A percentile compares a stretch with the other conserved stretches of the same genome.
Conservation (phyloP, 2,888 invertebrate species). For the Ennomos quercinarius region DNA sequence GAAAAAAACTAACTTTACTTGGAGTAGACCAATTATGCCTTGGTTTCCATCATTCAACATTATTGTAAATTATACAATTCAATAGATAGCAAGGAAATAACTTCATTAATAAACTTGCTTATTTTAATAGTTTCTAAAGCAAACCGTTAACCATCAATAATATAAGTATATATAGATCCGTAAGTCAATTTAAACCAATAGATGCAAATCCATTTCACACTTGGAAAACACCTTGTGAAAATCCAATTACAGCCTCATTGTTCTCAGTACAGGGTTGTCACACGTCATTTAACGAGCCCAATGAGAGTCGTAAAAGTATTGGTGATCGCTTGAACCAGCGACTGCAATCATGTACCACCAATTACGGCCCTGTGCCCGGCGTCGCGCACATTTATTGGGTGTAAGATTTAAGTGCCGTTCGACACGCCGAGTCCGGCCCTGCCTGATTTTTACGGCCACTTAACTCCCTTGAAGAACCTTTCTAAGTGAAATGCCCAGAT, state of each 20-base stretch:
- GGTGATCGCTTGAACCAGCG: constrained; percentile 60
- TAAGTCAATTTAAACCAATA: not conserved
- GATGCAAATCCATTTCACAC: constrained; percentile 12
- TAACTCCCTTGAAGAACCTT: constrained; percentile 48
- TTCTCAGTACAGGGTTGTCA: constrained; percentile 72
- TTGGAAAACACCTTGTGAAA: constrained; percentile 59
- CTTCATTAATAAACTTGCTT: too few relatives aligned
- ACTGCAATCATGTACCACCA: constrained; percentile 72
- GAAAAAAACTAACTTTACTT: too few relatives aligned
- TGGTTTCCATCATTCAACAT: too few relatives aligned
- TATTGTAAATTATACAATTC: too few relatives aligned
- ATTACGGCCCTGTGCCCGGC: constrained; percentile 73
- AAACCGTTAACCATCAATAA: too few relatives aligned
- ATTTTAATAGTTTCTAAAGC: too few relatives aligned
- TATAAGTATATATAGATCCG: not conserved
- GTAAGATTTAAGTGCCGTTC: constrained; percentile 83
- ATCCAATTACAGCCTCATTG: constrained; percentile 78
- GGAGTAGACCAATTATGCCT: too few relatives aligned
- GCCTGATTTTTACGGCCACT: constrained; percentile 77
- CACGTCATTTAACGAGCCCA: constrained; percentile 81
- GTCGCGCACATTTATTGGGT: constrained; percentile 83
- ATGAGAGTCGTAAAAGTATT: constrained; percentile 79
- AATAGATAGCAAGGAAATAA: too few relatives aligned
- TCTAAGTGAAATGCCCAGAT: constrained; percentile 36
- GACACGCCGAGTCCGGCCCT: constrained; percentile 72